Conservation (phyloP, 1,140 invertebrate species). For the Drosophila repleta region DNA sequence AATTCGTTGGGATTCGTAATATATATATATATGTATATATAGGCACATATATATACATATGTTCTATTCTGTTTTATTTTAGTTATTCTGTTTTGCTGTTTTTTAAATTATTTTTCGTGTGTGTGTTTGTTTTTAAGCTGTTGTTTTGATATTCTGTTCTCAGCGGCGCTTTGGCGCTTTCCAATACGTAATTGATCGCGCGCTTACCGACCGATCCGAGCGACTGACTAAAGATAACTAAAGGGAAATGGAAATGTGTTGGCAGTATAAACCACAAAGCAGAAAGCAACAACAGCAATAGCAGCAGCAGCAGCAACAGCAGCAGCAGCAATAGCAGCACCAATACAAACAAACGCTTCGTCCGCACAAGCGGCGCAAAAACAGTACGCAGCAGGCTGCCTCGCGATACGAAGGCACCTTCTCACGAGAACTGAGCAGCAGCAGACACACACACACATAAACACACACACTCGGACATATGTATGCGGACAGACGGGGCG, state of each 20-base stretch:
- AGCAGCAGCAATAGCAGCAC: slow-evolving; percentile 23
- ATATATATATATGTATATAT: background rate
- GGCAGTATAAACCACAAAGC: slow-evolving; percentile 77
- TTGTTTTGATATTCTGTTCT: slow-evolving; percentile 33
- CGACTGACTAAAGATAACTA: slow-evolving; percentile 76
- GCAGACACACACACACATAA: background rate
- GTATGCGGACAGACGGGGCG: background rate
- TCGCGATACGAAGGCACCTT: slow-evolving; percentile 25
- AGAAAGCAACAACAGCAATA: slow-evolving; percentile 52
- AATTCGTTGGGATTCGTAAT: slow-evolving; percentile 37
- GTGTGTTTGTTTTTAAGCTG: slow-evolving; percentile 11
- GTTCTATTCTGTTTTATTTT: slow-evolving; percentile 9
- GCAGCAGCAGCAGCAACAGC: slow-evolving; percentile 24
- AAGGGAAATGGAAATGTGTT: slow-evolving; percentile 77
- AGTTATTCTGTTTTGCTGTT: slow-evolving; percentile 15
- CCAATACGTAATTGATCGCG: slow-evolving; percentile 48
- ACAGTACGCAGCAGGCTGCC: slow-evolving; percentile 33
- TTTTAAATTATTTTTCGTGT: slow-evolving; percentile 27
- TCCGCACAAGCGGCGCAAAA: slow-evolving; percentile 25
- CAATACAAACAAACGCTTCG: slow-evolving; percentile 18
- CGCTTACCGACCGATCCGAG: slow-evolving; percentile 62
- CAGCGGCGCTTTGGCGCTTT: slow-evolving; percentile 30
- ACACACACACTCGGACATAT: background rate
- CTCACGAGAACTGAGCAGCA: slow-evolving; percentile 26
- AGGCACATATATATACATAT: slow-evolving; percentile 3